Evolutionary conservation across 2,888 invertebrate species (phyloP).

Genomic region (Tenthredo amoena): DNA sequence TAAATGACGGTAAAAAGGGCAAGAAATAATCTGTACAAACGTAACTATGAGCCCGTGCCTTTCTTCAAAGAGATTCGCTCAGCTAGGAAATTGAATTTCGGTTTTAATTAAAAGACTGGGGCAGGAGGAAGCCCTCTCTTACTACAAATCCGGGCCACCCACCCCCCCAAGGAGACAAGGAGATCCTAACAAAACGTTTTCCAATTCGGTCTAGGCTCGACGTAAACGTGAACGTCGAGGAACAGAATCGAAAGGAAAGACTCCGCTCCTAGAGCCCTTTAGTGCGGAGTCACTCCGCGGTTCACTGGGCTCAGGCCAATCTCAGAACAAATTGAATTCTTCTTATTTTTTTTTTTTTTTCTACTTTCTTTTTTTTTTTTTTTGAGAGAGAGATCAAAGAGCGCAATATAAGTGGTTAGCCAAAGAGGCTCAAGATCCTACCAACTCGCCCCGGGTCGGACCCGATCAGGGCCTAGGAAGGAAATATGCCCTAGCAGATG

Average conservation of each 20-base stretch:
- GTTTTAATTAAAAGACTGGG: constrained; percentile 41
- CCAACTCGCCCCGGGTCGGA: constrained; percentile 9
- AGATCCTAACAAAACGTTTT: constrained; percentile 51
- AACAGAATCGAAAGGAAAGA: constrained; percentile 17
- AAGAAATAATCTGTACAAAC: constrained; percentile 10
- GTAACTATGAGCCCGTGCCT: background rate
- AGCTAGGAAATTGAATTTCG: constrained; percentile 50
- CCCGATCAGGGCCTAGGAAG: background rate
- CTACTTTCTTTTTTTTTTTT: constrained; percentile 51
- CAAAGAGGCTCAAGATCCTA: background rate
- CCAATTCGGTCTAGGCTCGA: constrained; percentile 39
- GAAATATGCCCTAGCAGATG: constrained; percentile 2
- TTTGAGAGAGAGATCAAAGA: constrained; percentile 72
- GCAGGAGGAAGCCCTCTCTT: background rate
- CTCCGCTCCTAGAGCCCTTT: constrained; percentile 44
- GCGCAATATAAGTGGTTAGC: constrained; percentile 64
- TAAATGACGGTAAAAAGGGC: background rate
- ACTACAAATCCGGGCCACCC: background rate
- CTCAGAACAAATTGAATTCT: constrained; percentile 75
- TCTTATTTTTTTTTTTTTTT: constrained; percentile 57
- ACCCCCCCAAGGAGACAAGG: background rate
- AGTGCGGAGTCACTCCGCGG: constrained; percentile 59
- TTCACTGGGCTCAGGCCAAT: constrained; percentile 72
- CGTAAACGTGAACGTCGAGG: background rate
- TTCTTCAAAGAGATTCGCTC: constrained; percentile 48